Base-by-base conservation (phyloP, 2,113 vertebrate genomes). In the Piprites chloris region DNA sequence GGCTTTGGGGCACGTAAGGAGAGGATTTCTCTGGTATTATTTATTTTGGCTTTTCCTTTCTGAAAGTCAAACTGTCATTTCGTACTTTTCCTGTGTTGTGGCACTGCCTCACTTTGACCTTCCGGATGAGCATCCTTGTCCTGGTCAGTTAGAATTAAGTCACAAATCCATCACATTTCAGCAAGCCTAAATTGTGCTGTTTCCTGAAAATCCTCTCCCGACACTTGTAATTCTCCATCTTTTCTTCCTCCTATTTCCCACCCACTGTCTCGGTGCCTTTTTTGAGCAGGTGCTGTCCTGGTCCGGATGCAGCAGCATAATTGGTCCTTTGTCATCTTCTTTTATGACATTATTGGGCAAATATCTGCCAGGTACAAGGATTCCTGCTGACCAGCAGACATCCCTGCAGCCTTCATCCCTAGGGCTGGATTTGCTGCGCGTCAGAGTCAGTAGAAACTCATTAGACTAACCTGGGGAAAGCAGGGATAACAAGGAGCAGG, bases 81-180 rank as follows among this genome's bases (percentile, higher is more conserved):
- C 89, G 35, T 28, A 4, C 61, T 91, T 89, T 18, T 35, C 30
- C 77, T 27, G 3, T 6, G 1, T 9, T 0, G 0, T 14, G 46
- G 41, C 46, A 17, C 50, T 77, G 68, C 84, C 65, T 67, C 50
- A 32, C 69, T 72, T 9, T 35, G 55, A 75, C 85, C 73, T 89
- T 85, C 79, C 69, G 15, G 23, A 19, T 14, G 66, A 85, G 12
- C 28, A 30, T 71, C 73, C 7, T 4, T 81, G 73, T 81, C 72
- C 73, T 76, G 58, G 15, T 68, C 66, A 85, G 18, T 23, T 67
- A 13, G 53, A 79, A 87, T 74, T 66, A 74, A 66, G 30, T 17
- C 33, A 30, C 3, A 66, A 71, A 87, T 71, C 95, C 63, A 55
- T 81, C 91, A 74, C 1, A 42, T 55, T 67, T 49, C 80, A 89